phyloP scores from a whole-genome alignment of 92 coral and sea anemone genomes.

The Siderastrea radians region DNA sequence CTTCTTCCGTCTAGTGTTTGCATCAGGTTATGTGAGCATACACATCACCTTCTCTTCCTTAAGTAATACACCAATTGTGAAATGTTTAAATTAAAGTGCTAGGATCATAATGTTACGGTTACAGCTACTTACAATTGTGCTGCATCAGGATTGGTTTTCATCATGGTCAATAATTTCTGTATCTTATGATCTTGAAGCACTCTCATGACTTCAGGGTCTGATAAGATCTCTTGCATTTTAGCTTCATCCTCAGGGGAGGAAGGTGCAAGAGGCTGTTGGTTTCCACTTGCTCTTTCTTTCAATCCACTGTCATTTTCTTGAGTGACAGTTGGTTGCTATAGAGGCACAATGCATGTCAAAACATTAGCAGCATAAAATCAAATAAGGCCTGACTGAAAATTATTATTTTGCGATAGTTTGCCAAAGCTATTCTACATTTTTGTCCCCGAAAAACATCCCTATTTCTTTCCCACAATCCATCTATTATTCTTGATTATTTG shows the following conservation, averaged over 20 bases:
- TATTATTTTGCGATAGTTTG: no score
- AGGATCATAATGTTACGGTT: no score
- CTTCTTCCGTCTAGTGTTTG: no score
- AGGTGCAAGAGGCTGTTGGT: constrained; percentile 27
- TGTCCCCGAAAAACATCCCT: no score
- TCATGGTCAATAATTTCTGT: constrained; percentile 71
- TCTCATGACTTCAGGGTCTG: constrained; percentile 76
- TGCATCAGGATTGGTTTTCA: constrained; percentile 78
- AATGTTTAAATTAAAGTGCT: not conserved
- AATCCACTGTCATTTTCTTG: constrained; percentile 65
- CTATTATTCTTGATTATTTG: no score
- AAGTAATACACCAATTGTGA: no score
- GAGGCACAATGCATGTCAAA: not conserved
- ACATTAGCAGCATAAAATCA: not conserved
- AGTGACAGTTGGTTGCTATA: constrained; percentile 1
- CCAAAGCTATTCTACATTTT: no score
- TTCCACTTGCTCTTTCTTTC: constrained; percentile 45
- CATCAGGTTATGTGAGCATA: no score
- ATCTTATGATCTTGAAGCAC: constrained; percentile 80
- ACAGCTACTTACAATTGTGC: constrained; percentile 72
- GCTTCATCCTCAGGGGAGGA: constrained; percentile 81
- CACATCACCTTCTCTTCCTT: no score
- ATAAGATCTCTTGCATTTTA: constrained; percentile 73
- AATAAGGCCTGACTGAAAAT: no score
- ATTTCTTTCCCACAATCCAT: no score